phyloP scores from a whole-genome alignment of 2,888 invertebrate species.

The Volucella zonaria region DNA sequence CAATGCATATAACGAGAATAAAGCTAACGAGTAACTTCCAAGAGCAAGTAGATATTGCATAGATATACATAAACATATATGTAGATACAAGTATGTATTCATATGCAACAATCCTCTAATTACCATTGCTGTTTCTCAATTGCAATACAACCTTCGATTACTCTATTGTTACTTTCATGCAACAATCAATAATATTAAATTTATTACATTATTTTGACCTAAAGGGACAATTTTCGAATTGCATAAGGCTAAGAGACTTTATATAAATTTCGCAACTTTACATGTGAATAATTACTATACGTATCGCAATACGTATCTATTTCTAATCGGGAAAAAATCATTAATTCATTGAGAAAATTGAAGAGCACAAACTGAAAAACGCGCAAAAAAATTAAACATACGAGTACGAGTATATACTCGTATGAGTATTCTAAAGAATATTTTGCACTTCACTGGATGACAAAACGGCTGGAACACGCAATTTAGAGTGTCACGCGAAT shows the following conservation, averaged over 20 bases:
- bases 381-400: conserved; percentile 1
- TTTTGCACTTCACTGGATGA: conserved; percentile 71
- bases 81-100: no score
- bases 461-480: conserved; percentile 71
- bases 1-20: conserved; percentile 16
- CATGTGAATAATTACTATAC: conserved; percentile 49
- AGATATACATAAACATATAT: neutral
- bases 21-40: conserved; percentile 9
- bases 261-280: neutral
- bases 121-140: neutral
- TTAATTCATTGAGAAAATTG: conserved; percentile 58
- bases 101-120: neutral
- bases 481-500: conserved; percentile 65
- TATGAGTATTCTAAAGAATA: conserved; percentile 26
- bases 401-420: neutral
- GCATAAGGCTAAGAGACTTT: neutral
- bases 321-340: conserved; percentile 52
- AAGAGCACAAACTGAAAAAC: conserved; percentile 23
- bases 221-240: conserved; percentile 16
- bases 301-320: conserved; percentile 46
- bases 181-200: conserved; percentile 47
- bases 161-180: conserved; percentile 40
- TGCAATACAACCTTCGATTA: conserved; percentile 37
- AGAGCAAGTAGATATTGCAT: neutral
- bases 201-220: conserved; percentile 45